Base-by-base conservation (phyloP, 2,888 invertebrate genomes). In the Tethea ocularis region DNA sequence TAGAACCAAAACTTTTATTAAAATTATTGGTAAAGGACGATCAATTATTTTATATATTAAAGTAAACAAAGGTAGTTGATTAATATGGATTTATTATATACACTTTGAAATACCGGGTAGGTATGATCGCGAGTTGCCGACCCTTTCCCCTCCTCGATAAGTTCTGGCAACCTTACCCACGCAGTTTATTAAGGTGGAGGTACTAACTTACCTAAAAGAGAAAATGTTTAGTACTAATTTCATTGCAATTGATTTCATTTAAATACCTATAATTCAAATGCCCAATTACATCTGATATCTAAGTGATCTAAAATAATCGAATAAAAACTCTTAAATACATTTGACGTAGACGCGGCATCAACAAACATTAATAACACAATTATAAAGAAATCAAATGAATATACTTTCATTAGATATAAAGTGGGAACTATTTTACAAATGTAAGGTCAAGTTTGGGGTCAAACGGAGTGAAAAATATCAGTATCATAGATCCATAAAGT, bases 401-500 rank as follows among this genome's bases (percentile, higher is more conserved):
- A 69, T 71, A 75, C 74, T 81, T 79, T 81, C 69, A 74, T 72
- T 72, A 74, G 62, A 66, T 51, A 51, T 57, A 51, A 41, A 55
- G 63, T 63, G 63, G 64, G 68, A 64, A 66, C 65, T 65, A 68
- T 66, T 74, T 75, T 78, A 79, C 80, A 78, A 80, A 77, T 75
- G 68, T 59, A 63, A 72, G 74, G 75, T 78, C 74, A 70, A 58
- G 52, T 60, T 62, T 51, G 29, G 69, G 83, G 77, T 81, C 77
- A 68, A 64, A 58, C 41, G 55, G 17, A 63, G 59, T 65, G 57
- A 56, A 62, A 69, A 72, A 73, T 71, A 65, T 52, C 60, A 64
- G 62, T 68, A 74, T 69, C 61, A 68, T 72, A 71, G 59, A 59
- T 59, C 68, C 76, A 79, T 80, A 83, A 82, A 77, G 78, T 75